Conservation (phyloP, 92 coral and sea anemone genomes). For the Plumapathes pennacea region DNA sequence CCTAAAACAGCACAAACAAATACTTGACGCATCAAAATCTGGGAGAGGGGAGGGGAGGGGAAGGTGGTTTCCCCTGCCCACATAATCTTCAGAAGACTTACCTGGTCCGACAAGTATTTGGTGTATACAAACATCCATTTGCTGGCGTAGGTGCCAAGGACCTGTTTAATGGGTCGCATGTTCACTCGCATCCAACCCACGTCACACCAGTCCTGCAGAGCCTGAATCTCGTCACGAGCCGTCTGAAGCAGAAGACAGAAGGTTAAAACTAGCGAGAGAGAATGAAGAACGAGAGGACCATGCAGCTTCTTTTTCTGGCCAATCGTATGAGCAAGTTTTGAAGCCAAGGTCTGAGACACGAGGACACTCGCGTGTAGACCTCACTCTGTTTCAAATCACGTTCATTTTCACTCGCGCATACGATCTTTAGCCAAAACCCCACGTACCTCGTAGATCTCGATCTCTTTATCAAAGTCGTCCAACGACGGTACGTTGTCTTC, state of each 20-base stretch:
- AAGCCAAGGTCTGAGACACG: too few relatives aligned
- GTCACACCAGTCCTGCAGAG: slow-evolving; percentile 94
- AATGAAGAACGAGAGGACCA: neutral
- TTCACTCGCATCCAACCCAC: slow-evolving; percentile 98
- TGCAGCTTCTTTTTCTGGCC: too few relatives aligned
- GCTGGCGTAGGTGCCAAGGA: slow-evolving; percentile 93
- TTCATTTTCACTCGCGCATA: neutral
- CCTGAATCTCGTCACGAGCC: slow-evolving; percentile 88
- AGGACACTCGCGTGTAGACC: too few relatives aligned
- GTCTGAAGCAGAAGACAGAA: slow-evolving; percentile 43
- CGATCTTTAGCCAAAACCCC: neutral
- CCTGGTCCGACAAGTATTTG: slow-evolving; percentile 96
- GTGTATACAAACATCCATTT: slow-evolving; percentile 99
- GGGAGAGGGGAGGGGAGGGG: too few relatives aligned
- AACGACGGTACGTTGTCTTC: slow-evolving; percentile 82
- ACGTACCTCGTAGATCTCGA: slow-evolving; percentile 88
- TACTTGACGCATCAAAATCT: too few relatives aligned
- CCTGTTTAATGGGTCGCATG: slow-evolving; percentile 96
- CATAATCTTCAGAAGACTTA: too few relatives aligned
- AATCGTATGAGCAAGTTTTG: too few relatives aligned
- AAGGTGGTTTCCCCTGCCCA: too few relatives aligned
- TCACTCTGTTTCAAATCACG: too few relatives aligned
- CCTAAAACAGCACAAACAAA: slow-evolving; percentile 38
- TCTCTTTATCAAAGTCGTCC: slow-evolving; percentile 97
- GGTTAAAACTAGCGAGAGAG: neutral